Evolutionary conservation across 1,140 invertebrate species (phyloP), one percentile per base, ranked within the genome.

Genomic region (Condylostylus longicornis): DNA sequence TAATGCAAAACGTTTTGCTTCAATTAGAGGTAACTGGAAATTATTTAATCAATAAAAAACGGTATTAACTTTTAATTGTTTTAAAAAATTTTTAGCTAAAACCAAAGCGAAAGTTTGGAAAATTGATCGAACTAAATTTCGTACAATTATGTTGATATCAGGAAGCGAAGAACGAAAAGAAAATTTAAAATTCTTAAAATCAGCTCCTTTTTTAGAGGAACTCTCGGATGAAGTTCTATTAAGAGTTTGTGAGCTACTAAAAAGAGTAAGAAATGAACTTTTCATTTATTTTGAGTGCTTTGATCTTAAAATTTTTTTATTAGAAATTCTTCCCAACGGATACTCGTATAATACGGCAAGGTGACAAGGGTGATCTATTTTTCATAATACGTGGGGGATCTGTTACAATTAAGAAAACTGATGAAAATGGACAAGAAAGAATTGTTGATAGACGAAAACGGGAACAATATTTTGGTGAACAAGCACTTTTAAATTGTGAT

Each of bases 301-400:
- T 13, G 14, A 27, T 27, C 9, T 4, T 4, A 27, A n/a, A 15
- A 22, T 13, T 7, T 8, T 18, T 28, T 23, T 7, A 19, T 2
- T 14, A 58, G 54, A 58, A 54, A 57, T 58, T 57, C 37, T 96
- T 87, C 58, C 72, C 77, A 33, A 71, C 80, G 15, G 85, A 80
- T 7, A 80, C 82, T 1, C 77, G 77, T 45, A 90, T 97, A 40
- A 78, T 97, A n/a, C 65, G 82, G 7, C 86, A 98, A 64, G 91
- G 90, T 1, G 88, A 93, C 32, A 72, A 74, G 38, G 90, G 93
- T 4, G 89, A 97, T 57, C 91, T 90, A 46, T 98, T 98, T 63
- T 97, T 85, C 54, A 91, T 98, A 40, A 93, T 97, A 41, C 79
- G 85, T 39, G 82, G 82, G 14, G 93, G 91, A 10, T 80, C 77